Percentiles rank a stretch among this genome's conserved stretches.
Evolutionary conservation across 2,113 vertebrate genomes (phyloP).

Genomic region (Coturnix japonica): DNA sequence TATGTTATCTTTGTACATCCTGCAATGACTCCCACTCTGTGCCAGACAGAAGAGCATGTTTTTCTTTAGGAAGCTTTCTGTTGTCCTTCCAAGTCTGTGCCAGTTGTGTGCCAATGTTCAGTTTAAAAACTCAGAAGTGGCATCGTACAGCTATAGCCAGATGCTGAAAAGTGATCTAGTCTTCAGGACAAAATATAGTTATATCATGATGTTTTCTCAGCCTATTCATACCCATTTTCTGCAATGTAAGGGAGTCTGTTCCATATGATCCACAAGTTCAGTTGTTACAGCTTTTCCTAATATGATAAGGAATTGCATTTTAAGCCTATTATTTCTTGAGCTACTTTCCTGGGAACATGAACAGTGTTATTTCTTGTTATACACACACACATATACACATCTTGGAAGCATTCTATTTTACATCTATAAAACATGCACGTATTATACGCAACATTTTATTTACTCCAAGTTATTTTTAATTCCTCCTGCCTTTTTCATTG

Average conservation of each 20-base stretch:
- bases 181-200: neutral
- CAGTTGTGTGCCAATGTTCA: neutral
- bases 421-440: neutral
- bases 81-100: neutral
- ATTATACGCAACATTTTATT: neutral
- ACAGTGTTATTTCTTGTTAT: neutral
- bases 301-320: neutral
- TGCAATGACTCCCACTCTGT: neutral
- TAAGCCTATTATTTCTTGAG: neutral
- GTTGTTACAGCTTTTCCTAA: neutral
- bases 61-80: neutral
- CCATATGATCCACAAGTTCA: accelerated
- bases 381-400: neutral
- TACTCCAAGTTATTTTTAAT: neutral
- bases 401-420: neutral
- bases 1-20: neutral
- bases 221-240: neutral
- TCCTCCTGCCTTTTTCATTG: neutral
- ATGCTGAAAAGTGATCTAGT: neutral
- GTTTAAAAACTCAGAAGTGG: neutral
- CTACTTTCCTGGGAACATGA: neutral
- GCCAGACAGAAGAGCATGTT: neutral
- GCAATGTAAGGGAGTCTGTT: neutral
- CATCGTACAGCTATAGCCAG: neutral
- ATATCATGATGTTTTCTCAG: neutral